Percentiles rank a stretch among this genome's conserved stretches.
phyloP scores from a whole-genome alignment of 2,888 invertebrate species.

The Dasypogon diadema region DNA sequence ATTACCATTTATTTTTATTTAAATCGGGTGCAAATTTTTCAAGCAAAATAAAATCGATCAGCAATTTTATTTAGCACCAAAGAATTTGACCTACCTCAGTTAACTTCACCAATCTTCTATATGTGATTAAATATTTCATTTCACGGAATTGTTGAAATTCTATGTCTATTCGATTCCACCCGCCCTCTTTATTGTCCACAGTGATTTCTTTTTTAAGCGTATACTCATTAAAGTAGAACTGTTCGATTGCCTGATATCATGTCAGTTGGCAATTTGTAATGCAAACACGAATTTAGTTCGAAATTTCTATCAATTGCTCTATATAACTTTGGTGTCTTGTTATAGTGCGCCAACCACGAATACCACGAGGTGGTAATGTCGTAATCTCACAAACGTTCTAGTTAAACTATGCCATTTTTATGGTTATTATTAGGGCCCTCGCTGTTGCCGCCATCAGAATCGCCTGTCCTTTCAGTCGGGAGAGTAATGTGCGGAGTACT shows the following conservation, averaged over 20 bases:
- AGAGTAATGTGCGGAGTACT: conserved; percentile 43
- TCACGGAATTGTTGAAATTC: no score
- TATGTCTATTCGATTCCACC: no score
- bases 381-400: conserved; percentile 31
- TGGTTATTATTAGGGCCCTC: neutral
- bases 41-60: no score
- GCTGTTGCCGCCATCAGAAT: neutral
- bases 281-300: conserved; percentile 42
- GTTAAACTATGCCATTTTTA: conserved; percentile 39
- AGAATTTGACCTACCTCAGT: no score
- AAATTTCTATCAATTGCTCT: conserved; percentile 29
- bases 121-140: no score
- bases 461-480: neutral
- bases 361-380: conserved; percentile 32
- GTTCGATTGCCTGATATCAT: conserved; percentile 36
- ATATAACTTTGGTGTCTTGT: conserved; percentile 30
- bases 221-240: no score
- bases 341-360: conserved; percentile 7
- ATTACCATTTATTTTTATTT: no score
- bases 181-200: no score
- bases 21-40: no score
- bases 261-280: conserved; percentile 45
- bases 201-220: no score
- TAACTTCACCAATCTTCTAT: no score
- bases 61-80: no score